Base-by-base conservation (phyloP, 1,140 invertebrate genomes). In the Bombus ignitus region DNA sequence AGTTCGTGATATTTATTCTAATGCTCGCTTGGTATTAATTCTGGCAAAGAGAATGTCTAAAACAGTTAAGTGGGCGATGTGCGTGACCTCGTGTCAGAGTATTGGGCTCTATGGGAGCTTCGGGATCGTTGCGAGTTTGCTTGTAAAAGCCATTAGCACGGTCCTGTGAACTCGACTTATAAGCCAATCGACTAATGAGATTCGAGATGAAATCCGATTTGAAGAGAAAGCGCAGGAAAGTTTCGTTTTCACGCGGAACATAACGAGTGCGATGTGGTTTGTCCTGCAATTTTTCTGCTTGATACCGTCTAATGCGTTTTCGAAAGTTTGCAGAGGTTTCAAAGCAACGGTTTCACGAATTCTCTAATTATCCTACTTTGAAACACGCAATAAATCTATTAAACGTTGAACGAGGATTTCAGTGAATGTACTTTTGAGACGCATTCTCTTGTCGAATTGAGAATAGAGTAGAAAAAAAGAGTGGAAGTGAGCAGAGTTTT, bases 151-250 rank as follows among this genome's bases (percentile, higher is more conserved):
- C 57, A 85, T 85, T 85, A 81, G n/a, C 71, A 39, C 53, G 22
- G 47, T 32, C 28, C 37, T 47, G 62, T 71, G 47, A 75, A 75
- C 59, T 66, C 78, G 72, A 28, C 35, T 74, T 44, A 68, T 70
- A 59, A 86, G 71, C 79, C 79, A 86, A 57, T 75, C 71, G 79
- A 68, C 59, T 86, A 82, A 82, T 76, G 79, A 86, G 47, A 57
- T 76, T 39, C 47, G 62, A 75, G 28, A 76, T 35, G 59, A 74
- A 74, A 86, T 81, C 39, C 42, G 84, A 66, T 85, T 74, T 75
- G 22, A 13, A 18, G 15, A 42, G 22, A 37, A 39, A 73, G 28
- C 37, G 44, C 28, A 15, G 22, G 18, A 32, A 57, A 72, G 78
- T 66, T 75, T 39, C 53, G 37, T 22, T 35, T 81, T 18, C 37